These are phyloP conservation scores for Cherax destructor DNA, from an alignment of 1,140 invertebrate genomes.

Conservation along the genomic window DNA sequence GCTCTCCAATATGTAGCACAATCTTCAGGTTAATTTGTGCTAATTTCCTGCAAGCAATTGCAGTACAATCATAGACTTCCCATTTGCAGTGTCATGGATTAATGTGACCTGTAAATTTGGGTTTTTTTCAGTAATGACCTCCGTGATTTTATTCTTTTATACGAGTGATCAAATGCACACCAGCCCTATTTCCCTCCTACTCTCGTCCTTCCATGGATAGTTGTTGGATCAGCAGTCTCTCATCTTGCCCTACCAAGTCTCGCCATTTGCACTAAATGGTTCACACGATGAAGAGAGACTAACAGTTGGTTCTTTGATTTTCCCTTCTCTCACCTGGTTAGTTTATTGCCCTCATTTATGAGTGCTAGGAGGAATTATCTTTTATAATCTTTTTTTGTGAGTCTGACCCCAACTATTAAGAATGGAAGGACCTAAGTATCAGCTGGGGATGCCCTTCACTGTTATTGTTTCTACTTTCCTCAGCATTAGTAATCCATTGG, in stretches of 20 bases:
- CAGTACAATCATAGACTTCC: constrained; percentile 14
- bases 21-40: constrained; percentile 35
- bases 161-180: constrained; percentile 36
- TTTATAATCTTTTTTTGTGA: constrained; percentile 14
- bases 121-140: constrained; percentile 15
- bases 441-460: constrained; percentile 22
- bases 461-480: constrained; percentile 18
- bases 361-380: constrained; percentile 11
- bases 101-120: constrained; percentile 16
- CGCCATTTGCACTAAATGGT: constrained; percentile 68
- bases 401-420: constrained; percentile 65
- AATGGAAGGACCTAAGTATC: constrained; percentile 54
- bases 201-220: constrained; percentile 64
- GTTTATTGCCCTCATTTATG: constrained; percentile 5
- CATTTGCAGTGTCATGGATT: constrained; percentile 11
- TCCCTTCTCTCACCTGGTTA: constrained; percentile 29
- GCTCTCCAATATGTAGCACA: constrained; percentile 29
- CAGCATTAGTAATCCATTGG: constrained; percentile 16
- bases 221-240: constrained; percentile 64
- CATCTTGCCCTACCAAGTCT: constrained; percentile 58
- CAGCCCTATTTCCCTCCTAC: constrained; percentile 33
- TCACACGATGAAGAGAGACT: constrained; percentile 63
- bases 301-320: constrained; percentile 33
- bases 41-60: constrained; percentile 11
- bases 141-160: constrained; percentile 7